Base-by-base conservation (phyloP, 2,113 vertebrate genomes). In the Pardalotus punctatus region DNA sequence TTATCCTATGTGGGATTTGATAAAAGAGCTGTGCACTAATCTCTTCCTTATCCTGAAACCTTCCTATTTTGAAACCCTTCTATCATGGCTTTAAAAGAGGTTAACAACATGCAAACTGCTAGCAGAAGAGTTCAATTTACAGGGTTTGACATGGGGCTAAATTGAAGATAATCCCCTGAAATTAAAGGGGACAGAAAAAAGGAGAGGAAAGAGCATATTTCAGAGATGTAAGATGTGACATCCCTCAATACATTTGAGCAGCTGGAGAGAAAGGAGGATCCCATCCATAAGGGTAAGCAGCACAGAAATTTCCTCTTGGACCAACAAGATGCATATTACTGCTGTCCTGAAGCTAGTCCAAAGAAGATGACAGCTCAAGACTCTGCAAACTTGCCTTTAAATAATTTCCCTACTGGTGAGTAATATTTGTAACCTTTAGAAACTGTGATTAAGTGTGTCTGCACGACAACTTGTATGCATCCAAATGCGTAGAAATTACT, bases 351-450 rank as follows among this genome's bases (percentile, higher is more conserved):
- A 48, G 24, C 9, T 74, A 48, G 43, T n/a, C 20, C 48, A 81
- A 79, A 53, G 57, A 35, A 53, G 43, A 28, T 3, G 5, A 35
- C 69, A 84, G 27, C 42, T 81, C 56, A 62, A 64, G 81, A 48
- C 60, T 38, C 54, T 78, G 43, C 56, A 81, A 60, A 84, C 24
- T 42, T 47, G 45, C 15, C 6, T 36, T 8, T 0, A 60, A 60
- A 47, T 12, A 53, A 8, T 64, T 58, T 66, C 35, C 21, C n/a
- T 60, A 20, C 17, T 31, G 36, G 48, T 81, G 81, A 87, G 48
- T 64, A 79, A 53, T 87, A 82, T 48, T 64, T 74, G 38, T 79
- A 91, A 76, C 57, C 73, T 96, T 93, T 57, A 95, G 48, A 82
- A 91, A 48, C n/a, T 3, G 15, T 47, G 79, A 67, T 56, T 71